Conservation (phyloP, 1,140 invertebrate species). For the Heliothis virescens region DNA sequence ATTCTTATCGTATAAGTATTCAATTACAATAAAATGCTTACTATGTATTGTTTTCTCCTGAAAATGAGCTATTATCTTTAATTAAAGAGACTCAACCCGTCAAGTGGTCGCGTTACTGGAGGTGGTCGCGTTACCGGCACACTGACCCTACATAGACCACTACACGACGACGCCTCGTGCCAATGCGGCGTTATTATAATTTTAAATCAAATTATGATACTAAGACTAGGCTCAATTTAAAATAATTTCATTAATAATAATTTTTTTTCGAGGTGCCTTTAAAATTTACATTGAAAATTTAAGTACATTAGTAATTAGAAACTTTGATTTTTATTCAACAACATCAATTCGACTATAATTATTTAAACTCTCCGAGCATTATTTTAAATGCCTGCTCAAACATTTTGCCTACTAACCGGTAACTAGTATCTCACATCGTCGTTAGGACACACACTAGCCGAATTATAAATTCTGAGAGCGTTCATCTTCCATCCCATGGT, state of each 20-base stretch:
- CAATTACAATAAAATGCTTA: too few species aligned
- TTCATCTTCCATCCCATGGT: slow-evolving; percentile 80
- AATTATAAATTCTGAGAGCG: slow-evolving; percentile 85
- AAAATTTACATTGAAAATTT: slow-evolving; percentile 85
- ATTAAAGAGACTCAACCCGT: too few species aligned
- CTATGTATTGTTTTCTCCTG: too few species aligned
- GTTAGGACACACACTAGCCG: slow-evolving; percentile 73
- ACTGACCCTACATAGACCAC: too few species aligned
- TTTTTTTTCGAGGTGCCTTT: slow-evolving; percentile 78
- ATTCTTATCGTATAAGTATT: too few species aligned
- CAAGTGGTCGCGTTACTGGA: too few species aligned
- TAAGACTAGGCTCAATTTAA: slow-evolving; percentile 85
- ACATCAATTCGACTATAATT: slow-evolving; percentile 85
- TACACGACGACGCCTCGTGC: slow-evolving; percentile 54
- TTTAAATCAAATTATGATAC: slow-evolving; percentile 74
- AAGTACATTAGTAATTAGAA: slow-evolving; percentile 85
- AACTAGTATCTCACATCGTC: slow-evolving; percentile 73
- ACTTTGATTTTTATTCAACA: slow-evolving; percentile 83
- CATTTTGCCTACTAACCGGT: slow-evolving; percentile 82
- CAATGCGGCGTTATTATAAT: slow-evolving; percentile 68
- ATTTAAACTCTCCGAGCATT: slow-evolving; percentile 79
- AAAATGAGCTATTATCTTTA: too few species aligned
- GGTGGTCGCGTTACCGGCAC: too few species aligned
- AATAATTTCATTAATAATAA: slow-evolving; percentile 82
- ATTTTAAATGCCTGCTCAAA: slow-evolving; percentile 85